Evolutionary conservation across 2,797 vertebrate genomes (phyloP), one percentile per base, ranked within the genome.

Genomic region (Orestias chungarensis): DNA sequence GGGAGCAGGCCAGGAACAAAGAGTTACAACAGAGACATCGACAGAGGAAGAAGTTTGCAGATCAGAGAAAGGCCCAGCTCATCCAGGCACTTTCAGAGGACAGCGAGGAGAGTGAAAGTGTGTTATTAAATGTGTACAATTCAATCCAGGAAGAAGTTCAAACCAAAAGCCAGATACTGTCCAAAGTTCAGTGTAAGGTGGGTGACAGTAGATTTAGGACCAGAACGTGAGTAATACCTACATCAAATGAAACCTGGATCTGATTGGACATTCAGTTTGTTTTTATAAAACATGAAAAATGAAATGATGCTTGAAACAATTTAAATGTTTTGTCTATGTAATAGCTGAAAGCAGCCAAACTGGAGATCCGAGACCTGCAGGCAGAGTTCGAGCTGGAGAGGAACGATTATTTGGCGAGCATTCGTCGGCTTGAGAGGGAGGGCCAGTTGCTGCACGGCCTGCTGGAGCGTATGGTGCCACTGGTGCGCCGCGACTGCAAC

Each of bases 111-210:
- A 89, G 94, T 18, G 95, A 97, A 15, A 92, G 86, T 55, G 94
- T 96, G 66, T 91, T 98, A 78, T 89, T 97, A 10, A 92, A 92
- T 0, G 96, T 96, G 61, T 97, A 96, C 0, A 91, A 96, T 83
- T 97, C 97, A 82, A 96, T 96, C 81, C 96, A 97, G 88, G 95
- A 97, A 59, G 96, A 99, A 83, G 93, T 96, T 17, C 81, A 90
- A 47, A 96, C 94, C 82, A 97, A 97, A 87, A 96, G 83, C 89
- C 95, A 93, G 68, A 86, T 94, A 23, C 88, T 99, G 88, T 91
- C 95, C 83, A 96, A 93, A 84, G 90, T 95, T 52, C 96, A 97
- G 87, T 92, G 84, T 72, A 97, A 97, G 95, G 96, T 97, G 82
- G 86, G 88, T 73, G 42, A 44, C 29, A 25, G 40, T 15, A 1